A percentile compares a stretch with the other conserved stretches of the same genome.
Evolutionary conservation across 2,888 invertebrate genomes (phyloP).

Genomic region (Chloroclystis v-ata): DNA sequence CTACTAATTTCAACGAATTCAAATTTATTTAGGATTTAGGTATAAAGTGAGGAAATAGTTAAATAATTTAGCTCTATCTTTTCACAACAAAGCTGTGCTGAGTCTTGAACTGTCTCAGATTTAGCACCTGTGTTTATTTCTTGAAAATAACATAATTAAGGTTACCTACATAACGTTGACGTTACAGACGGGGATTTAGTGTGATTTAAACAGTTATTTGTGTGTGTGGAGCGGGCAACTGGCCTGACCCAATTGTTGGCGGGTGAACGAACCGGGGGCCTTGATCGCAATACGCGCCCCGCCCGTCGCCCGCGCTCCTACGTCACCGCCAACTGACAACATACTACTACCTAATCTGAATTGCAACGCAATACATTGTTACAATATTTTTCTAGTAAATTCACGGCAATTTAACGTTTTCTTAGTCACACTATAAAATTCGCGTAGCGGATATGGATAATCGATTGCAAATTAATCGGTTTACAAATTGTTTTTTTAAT

Average conservation of each 20-base stretch:
- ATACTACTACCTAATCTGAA: conserved; percentile 19
- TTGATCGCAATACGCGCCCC: conserved; percentile 73
- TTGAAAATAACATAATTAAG: conserved; percentile 39
- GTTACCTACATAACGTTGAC: conserved; percentile 55
- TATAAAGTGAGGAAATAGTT: no score
- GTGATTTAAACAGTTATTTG: conserved; percentile 68
- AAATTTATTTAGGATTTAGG: no score
- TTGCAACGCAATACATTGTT: conserved; percentile 43
- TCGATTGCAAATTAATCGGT: conserved; percentile 17
- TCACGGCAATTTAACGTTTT: conserved; percentile 36
- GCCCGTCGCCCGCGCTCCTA: conserved; percentile 33
- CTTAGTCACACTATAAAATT: conserved; percentile 24
- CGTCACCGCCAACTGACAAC: conserved; percentile 41
- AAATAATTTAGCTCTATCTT: no score
- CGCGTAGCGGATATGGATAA: conserved; percentile 25
- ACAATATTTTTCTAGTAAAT: conserved; percentile 44
- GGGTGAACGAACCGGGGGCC: conserved; percentile 76
- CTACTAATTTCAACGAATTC: no score
- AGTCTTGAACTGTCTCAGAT: no score
- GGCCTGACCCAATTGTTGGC: conserved; percentile 68
- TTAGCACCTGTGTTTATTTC: conserved; percentile 15
- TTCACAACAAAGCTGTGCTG: no score
- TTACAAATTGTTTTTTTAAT: not conserved
- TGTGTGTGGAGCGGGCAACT: conserved; percentile 52
- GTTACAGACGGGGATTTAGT: conserved; percentile 69